Evolutionary conservation across 2,113 vertebrate genomes (phyloP), one percentile per base, ranked within the genome.

Genomic region (Ifrita kowaldi): DNA sequence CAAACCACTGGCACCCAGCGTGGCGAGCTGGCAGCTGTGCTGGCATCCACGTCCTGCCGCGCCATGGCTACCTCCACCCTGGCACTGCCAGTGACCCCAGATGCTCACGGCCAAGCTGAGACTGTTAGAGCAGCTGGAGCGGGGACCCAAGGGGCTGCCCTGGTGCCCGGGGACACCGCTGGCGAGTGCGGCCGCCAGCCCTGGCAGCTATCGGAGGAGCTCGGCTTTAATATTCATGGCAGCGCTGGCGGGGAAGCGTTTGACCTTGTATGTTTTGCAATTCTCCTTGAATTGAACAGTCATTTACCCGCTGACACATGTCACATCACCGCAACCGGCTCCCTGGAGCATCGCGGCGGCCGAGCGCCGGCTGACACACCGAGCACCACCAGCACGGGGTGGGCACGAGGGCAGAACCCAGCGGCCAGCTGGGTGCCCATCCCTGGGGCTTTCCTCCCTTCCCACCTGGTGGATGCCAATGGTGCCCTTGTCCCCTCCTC

Each of bases 271-370:
- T 93, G 94, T 95, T 93, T 93, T 91, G 93, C 41, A 84, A 88
- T 94, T 98, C 96, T 97, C 97, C 96, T 97, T 98, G 97, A 97
- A 97, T 93, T 74, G 96, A 97, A 97, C 95, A 96, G 95, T 97
- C 97, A 95, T 93, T 97, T 97, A 95, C 96, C 95, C 94, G 49
- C 95, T 95, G 96, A 97, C 97, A 97, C 97, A 94, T 97, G 95
- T 98, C 97, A 97, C 95, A 94, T 91, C 87, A 92, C 95, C 70
- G 63, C 94, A 73, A 37, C 74, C 42, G 18, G 69, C 39, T 94
- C 95, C 93, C 95, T 44, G 64, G 84, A 97, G 95, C 96, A 95
- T 81, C 87, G 13, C 28, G 42, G 90, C 49, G 27, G 84, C 80
- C 47, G 79, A 92, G 91, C 53, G 20, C 87, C 11, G 27, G 46